A percentile compares a stretch with the other conserved stretches of the same genome.
Conservation (phyloP, 2,797 vertebrate species). For the Melanogrammus aeglefinus region DNA sequence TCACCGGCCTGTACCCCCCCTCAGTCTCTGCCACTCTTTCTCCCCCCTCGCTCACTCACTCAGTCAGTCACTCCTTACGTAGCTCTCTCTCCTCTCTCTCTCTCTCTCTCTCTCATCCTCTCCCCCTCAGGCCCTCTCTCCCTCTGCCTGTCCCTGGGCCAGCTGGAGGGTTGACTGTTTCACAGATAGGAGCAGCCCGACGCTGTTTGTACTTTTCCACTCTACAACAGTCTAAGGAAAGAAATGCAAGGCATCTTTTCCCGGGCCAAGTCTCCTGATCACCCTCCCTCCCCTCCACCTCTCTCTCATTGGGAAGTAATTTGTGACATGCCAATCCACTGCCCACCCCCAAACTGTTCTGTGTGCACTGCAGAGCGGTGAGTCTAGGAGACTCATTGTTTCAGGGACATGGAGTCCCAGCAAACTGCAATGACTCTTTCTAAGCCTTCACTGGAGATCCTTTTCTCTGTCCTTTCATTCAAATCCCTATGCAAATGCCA, state of each 20-base stretch:
- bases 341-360: constrained; percentile 1
- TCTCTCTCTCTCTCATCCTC: constrained; percentile 17
- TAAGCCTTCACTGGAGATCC: not conserved
- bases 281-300: not conserved
- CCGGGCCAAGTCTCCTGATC: constrained; percentile 26
- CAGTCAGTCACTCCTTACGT: not conserved
- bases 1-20: constrained; percentile 24
- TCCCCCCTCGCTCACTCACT: not conserved
- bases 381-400: not conserved
- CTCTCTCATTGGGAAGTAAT: constrained; percentile 34
- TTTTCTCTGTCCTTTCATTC: constrained; percentile 25
- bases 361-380: not conserved
- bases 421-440: not conserved
- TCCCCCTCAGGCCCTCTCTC: constrained; percentile 16
- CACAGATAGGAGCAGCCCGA: constrained; percentile 40
- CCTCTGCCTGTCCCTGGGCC: constrained; percentile 29
- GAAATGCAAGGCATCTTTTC: constrained; percentile 33
- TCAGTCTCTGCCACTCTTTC: constrained; percentile 18
- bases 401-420: not conserved
- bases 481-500: constrained; percentile 37
- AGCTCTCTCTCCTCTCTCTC: not conserved
- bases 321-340: constrained; percentile 38
- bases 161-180: constrained; percentile 47
- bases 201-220: constrained; percentile 58
- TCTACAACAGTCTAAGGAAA: constrained; percentile 40